Base-by-base conservation (phyloP, 1,140 invertebrate species). In the Ganaspis sp. region DNA sequence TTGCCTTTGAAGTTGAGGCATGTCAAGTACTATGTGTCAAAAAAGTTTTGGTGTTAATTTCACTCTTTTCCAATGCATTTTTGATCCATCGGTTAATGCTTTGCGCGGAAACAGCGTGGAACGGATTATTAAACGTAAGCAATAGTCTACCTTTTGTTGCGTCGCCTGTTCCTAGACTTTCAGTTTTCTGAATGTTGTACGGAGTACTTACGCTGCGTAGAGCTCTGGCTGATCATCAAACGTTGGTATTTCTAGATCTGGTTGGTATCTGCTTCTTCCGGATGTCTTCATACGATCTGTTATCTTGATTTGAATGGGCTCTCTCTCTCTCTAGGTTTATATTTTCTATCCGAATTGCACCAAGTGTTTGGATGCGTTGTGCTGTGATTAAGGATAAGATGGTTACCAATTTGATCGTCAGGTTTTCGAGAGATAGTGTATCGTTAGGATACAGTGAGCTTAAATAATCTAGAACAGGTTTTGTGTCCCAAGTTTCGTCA, bases 341-440 rank as follows among this genome's bases (percentile, higher is more conserved):
- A 17, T 79, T 53, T 69, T 17, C 8, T 3, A 76, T 70, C 17
- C 70, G 21, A 34, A 79, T 79, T 29, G 23, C 6, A 1, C 71
- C 21, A 38, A 77, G 69, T 0, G 77, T 82, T 78, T 77, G 82
- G 42, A 71, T 72, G 53, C 72, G 73, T 53, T 76, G 80, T 0
- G 75, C 83, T 21, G 83, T 84, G 29, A 40, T 54, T 15, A 84
- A 15, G 0, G 80, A 77, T 12, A 85, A 34, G 19, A 84, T 69
- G 2, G 69, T 79, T 1, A 76, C 74, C 15, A 79, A 8, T 75
- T 84, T 83, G 34, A 74, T 73, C 11, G 79, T 76, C 8, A 85
- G 37, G 38, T 83, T 26, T 75, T 85, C 70, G 42, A 84, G 38
- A n/a, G 76, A 76, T 11, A 84, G 49, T n/a, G 72, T 70, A 74